Evolutionary conservation across 2,113 vertebrate genomes (phyloP).

Genomic region (Salvelinus alpinus): DNA sequence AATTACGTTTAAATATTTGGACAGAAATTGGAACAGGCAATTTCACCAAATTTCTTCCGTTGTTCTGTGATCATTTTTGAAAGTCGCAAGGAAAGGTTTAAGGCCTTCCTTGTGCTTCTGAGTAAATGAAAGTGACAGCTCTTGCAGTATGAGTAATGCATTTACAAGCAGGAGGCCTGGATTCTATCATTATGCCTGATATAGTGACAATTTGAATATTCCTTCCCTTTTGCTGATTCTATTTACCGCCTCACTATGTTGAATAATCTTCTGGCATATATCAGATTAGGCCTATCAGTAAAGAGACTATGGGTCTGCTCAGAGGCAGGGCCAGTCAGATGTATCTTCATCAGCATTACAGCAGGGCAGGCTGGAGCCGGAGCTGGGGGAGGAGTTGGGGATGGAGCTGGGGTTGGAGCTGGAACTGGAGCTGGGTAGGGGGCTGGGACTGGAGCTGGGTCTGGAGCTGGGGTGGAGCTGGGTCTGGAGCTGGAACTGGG

Average conservation of each 20-base stretch:
- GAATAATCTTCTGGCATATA: constrained; percentile 58
- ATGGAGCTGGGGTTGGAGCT: too few relatives aligned
- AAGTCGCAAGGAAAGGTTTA: constrained; percentile 21
- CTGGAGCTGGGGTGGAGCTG: too few relatives aligned
- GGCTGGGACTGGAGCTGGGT: too few relatives aligned
- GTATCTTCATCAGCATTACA: neutral
- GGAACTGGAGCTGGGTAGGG: too few relatives aligned
- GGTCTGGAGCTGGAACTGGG: too few relatives aligned
- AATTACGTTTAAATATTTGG: constrained; percentile 18
- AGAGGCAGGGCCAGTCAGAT: neutral
- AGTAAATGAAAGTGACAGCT: constrained; percentile 47
- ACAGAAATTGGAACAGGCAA: constrained; percentile 17
- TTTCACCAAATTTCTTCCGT: constrained; percentile 10
- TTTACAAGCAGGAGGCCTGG: constrained; percentile 53
- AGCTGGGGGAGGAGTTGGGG: neutral
- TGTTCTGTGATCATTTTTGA: constrained; percentile 33
- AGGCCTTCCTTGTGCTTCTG: constrained; percentile 17
- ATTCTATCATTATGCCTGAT: constrained; percentile 41
- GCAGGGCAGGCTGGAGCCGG: neutral
- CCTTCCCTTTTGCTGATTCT: constrained; percentile 54
- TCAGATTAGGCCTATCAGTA: constrained; percentile 19
- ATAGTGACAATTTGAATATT: constrained; percentile 56
- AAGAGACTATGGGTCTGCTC: neutral
- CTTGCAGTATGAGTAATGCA: constrained; percentile 44
- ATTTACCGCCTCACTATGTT: constrained; percentile 55